Base-by-base conservation (phyloP, 2,888 invertebrate genomes). In the Pristionchus maxplancki region DNA sequence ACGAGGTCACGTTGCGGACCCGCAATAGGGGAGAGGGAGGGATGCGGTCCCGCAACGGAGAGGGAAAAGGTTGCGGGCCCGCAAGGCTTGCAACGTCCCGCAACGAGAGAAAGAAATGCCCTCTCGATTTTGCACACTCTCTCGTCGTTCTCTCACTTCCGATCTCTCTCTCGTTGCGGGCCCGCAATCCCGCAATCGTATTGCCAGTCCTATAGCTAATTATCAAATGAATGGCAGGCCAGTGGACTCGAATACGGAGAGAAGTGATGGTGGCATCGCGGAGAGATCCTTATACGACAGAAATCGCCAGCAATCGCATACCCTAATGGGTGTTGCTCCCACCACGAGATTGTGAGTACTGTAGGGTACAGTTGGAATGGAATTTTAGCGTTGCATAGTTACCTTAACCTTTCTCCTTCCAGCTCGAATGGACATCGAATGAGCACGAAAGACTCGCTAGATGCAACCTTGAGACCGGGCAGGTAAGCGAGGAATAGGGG, bases 391-490 rank as follows among this genome's bases (percentile, higher is more conserved):
- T 11, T 31, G 67, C 24, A 67, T 34, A 15, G 34, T 34, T 67
- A 13, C 67, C 31, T 11, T 40, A 28, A 40, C 24, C 31, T 20
- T 40, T 9, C 20, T 24, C 9, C 5, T 37, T 74, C 4, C 71
- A 74, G 71, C 15, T 1, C 40, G 20, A 74, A 24, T 40, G 71
- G 40, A 17, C 20, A 9, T 1, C 40, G 34, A 40, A 3, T n/a
- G 28, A 44, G 78, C 44, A 78, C 78, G 44, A 78, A 78, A 44
- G 78, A 78, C 17, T 78, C 78, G n/a, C n/a, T 78, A 17, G 78
- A 78, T 78, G n/a, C 44, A 48, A n/a, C 48, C 48, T 28, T 40
- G 71, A 31, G n/a, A 74, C 20, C 4, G 34, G 20, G 71, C 11
- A 64, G 64, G 64, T 31, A 64, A 11, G 64, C 31, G 64, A 64